phyloP scores from a whole-genome alignment of 1,140 invertebrate species.

The Drosophila pseudoobscura region DNA sequence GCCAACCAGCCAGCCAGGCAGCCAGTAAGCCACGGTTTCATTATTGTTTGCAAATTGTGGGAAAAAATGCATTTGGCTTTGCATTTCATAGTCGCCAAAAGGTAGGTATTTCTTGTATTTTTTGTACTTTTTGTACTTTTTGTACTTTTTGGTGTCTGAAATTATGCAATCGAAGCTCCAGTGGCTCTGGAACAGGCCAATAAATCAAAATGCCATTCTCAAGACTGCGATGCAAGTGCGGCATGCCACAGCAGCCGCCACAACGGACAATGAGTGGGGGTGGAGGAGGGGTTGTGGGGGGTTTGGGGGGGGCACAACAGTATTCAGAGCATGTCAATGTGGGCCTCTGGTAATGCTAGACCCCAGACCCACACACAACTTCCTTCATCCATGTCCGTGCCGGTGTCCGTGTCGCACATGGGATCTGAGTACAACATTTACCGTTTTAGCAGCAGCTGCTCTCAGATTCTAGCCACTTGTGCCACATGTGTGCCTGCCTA shows the following conservation, averaged over 20 bases:
- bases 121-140: slow-evolving; percentile 1
- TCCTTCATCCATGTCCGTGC: background rate
- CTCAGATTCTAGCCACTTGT: slow-evolving; percentile 66
- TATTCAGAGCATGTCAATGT: slow-evolving; percentile 80
- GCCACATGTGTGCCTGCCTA: slow-evolving; percentile 2
- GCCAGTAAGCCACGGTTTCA: slow-evolving; percentile 52
- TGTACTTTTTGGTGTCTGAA: slow-evolving; percentile 20
- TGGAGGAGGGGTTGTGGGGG: slow-evolving; percentile 3
- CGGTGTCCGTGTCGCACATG: background rate
- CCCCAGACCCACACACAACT: slow-evolving; percentile 31
- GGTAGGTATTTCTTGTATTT: slow-evolving; percentile 42
- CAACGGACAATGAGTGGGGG: slow-evolving; percentile 37
- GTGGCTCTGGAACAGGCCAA: slow-evolving; percentile 46
- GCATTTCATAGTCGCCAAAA: slow-evolving; percentile 53
- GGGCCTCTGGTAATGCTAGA: slow-evolving; percentile 72
- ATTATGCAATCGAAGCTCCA: slow-evolving; percentile 62
- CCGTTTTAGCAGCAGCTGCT: slow-evolving; percentile 62
- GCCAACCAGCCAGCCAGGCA: background rate
- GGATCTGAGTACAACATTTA: slow-evolving; percentile 62
- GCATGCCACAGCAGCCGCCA: slow-evolving; percentile 25
- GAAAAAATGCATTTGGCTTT: slow-evolving; percentile 68
- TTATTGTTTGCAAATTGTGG: slow-evolving; percentile 81
- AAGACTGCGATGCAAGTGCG: slow-evolving; percentile 69
- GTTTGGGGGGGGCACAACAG: slow-evolving; percentile 16
- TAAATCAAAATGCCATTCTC: slow-evolving; percentile 80